Evolutionary conservation across 2,113 vertebrate genomes (phyloP).

Genomic region (Perca schrenkii): DNA sequence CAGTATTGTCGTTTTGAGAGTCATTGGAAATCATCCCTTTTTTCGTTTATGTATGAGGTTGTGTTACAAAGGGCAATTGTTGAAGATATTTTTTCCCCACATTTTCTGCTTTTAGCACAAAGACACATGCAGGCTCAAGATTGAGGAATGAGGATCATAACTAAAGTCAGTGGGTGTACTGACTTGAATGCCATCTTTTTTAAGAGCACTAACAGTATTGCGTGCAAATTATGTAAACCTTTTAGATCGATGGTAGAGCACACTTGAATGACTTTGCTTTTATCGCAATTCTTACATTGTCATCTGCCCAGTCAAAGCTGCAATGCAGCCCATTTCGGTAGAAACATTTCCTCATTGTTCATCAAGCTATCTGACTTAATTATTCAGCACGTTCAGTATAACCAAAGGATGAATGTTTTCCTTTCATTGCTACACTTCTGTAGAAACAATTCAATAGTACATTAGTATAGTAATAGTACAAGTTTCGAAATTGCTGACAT

Average conservation of each 20-base stretch:
- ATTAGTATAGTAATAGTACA: no score
- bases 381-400: conserved; percentile 6
- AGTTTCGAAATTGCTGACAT: conserved; percentile 56
- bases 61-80: no score
- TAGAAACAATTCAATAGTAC: conserved; percentile 51
- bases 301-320: conserved; percentile 2
- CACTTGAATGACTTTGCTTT: not conserved
- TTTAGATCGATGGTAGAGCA: not conserved
- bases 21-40: no score
- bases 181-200: not conserved
- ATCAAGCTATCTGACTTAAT: conserved; percentile 14
- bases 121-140: not conserved
- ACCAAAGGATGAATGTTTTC: conserved; percentile 29
- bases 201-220: not conserved
- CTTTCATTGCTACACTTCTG: conserved; percentile 40
- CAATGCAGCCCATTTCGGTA: conserved; percentile 2
- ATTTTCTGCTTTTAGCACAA: not conserved
- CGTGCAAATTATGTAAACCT: not conserved
- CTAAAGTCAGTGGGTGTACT: not conserved
- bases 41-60: no score
- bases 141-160: not conserved
- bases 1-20: no score
- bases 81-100: not conserved
- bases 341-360: conserved; percentile 23
- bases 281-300: not conserved